Evolutionary conservation across 2,888 invertebrate genomes (phyloP).

Genomic region (Hanleya hanleyi): DNA sequence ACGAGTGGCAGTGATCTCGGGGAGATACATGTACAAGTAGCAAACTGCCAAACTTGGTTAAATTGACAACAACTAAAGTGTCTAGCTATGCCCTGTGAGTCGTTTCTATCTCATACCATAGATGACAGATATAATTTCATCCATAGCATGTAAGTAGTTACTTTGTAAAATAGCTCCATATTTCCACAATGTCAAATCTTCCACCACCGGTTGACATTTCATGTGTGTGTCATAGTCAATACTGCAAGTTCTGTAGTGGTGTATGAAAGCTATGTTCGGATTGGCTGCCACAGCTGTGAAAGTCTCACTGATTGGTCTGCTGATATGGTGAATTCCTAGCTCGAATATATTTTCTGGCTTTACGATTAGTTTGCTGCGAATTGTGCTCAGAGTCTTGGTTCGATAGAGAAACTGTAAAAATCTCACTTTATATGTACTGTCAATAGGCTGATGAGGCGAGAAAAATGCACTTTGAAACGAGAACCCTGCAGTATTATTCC

Average conservation of each 20-base stretch:
- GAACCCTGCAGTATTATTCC: conserved; percentile 42
- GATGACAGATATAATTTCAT: not conserved
- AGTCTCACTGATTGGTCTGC: conserved; percentile 36
- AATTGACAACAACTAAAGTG: too few species aligned
- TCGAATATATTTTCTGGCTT: conserved; percentile 52
- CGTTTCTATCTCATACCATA: not conserved
- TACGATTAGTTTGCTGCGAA: conserved; percentile 56
- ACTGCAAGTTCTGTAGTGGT: conserved; percentile 57
- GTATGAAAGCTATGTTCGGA: conserved; percentile 45
- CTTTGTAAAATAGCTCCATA: conserved; percentile 29
- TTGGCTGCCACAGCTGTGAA: conserved; percentile 32
- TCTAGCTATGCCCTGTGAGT: too few species aligned
- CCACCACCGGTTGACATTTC: conserved; percentile 42
- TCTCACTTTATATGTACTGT: conserved; percentile 42
- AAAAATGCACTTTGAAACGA: conserved; percentile 62
- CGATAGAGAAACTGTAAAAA: conserved; percentile 53
- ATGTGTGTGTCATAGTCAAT: conserved; percentile 47
- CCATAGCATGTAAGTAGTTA: not conserved
- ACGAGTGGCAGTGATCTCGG: too few species aligned
- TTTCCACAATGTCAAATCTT: conserved; percentile 46
- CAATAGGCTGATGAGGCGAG: conserved; percentile 44
- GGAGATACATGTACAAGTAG: too few species aligned
- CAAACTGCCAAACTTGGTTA: too few species aligned
- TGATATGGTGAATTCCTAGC: conserved; percentile 65
- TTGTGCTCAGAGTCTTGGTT: conserved; percentile 40